Evolutionary conservation across 2,113 vertebrate genomes (phyloP).

Genomic region (Lasiurus borealis): DNA sequence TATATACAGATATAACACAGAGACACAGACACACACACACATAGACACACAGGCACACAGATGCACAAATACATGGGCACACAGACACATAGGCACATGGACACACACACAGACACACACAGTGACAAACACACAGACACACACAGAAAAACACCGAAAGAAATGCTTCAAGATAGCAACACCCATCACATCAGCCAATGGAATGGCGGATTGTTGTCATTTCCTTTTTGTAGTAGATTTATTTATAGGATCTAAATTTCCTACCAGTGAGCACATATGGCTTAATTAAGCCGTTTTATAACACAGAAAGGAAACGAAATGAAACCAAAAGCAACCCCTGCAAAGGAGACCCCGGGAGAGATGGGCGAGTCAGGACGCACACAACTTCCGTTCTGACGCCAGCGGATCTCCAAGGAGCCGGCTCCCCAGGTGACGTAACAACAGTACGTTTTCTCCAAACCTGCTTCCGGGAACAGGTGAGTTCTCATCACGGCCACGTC

Average conservation of each 20-base stretch:
- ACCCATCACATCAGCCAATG: too few species aligned
- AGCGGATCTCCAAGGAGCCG: not conserved
- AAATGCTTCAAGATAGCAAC: not conserved
- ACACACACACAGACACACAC: not conserved
- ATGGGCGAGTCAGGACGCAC: not conserved
- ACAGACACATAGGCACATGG: not conserved
- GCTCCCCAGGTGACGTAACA: not conserved
- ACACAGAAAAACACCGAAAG: not conserved
- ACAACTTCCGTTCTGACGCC: not conserved
- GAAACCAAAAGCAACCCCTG: not conserved
- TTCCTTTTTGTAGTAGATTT: not conserved
- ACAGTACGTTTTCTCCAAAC: not conserved
- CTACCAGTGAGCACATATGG: not conserved
- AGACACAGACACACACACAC: too few species aligned
- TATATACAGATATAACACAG: too few species aligned
- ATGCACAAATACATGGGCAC: not conserved
- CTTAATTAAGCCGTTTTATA: not conserved
- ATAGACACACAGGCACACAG: too few species aligned
- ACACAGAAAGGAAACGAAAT: not conserved
- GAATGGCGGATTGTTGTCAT: too few species aligned
- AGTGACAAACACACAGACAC: not conserved
- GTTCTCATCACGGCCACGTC: not conserved
- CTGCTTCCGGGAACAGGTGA: not conserved
- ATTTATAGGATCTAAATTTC: not conserved
- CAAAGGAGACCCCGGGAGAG: rapidly evolving